Percentiles rank a stretch among this genome's conserved stretches.
phyloP scores from a whole-genome alignment of 2,888 invertebrate species.

The Pilophorus perplexus region DNA sequence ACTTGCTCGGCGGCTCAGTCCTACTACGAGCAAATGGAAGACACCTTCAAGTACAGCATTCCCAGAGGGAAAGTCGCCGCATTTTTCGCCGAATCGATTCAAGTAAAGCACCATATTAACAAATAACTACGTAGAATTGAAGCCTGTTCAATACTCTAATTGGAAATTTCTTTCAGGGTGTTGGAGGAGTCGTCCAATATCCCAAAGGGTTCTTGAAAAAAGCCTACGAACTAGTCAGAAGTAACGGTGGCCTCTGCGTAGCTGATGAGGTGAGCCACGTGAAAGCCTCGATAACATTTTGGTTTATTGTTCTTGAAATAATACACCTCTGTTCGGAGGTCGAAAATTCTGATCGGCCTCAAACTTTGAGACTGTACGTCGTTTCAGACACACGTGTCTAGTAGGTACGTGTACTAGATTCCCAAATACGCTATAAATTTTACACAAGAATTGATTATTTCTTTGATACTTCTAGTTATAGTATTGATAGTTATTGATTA shows the following conservation, averaged over 20 bases:
- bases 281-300: no score
- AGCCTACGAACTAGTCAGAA: slow-evolving; percentile 73
- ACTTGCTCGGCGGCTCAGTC: slow-evolving; percentile 72
- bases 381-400: no score
- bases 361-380: no score
- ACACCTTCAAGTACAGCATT: slow-evolving; percentile 73
- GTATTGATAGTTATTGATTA: no score
- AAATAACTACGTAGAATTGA: no score
- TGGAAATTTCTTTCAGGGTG: slow-evolving; percentile 64
- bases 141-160: background rate
- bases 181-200: slow-evolving; percentile 90
- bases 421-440: no score
- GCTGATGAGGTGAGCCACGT: slow-evolving; percentile 82
- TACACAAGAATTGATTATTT: no score
- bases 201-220: slow-evolving; percentile 82
- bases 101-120: slow-evolving; percentile 57
- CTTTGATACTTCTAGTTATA: no score
- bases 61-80: slow-evolving; percentile 79
- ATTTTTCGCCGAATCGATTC: slow-evolving; percentile 92
- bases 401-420: background rate
- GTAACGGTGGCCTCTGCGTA: slow-evolving; percentile 83
- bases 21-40: slow-evolving; percentile 79
- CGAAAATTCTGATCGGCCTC: no score
- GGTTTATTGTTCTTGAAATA: no score
- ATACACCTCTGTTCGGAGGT: no score